phyloP scores from a whole-genome alignment of 2,888 invertebrate genomes.

The Melanophora roralis region DNA sequence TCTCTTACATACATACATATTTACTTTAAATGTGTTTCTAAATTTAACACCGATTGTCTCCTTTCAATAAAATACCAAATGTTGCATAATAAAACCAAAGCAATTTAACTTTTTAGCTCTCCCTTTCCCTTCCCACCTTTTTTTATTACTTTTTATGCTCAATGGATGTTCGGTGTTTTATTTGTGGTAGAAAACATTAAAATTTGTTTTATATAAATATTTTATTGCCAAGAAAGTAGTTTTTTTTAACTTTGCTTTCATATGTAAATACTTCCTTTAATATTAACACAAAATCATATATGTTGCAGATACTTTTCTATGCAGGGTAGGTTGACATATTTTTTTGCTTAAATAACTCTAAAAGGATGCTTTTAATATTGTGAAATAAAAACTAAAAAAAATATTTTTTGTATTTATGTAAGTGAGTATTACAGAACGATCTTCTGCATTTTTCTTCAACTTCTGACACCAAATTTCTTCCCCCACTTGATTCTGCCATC shows the following conservation, averaged over 20 bases:
- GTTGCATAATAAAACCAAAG: not conserved
- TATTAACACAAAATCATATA: slow-evolving; percentile 29
- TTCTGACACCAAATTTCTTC: too few species aligned
- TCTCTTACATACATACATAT: not conserved
- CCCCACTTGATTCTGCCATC: too few species aligned
- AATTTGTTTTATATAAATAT: slow-evolving; percentile 37
- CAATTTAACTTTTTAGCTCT: not conserved
- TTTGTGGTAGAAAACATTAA: slow-evolving; percentile 21
- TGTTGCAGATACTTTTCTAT: not conserved
- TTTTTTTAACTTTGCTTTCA: slow-evolving; percentile 2
- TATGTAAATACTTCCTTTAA: slow-evolving; percentile 5
- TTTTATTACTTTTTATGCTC: not conserved
- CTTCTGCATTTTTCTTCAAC: too few species aligned
- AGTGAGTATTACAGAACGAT: too few species aligned
- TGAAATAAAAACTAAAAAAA: not conserved
- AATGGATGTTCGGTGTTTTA: too few species aligned
- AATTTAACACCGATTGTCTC: slow-evolving; percentile 48
- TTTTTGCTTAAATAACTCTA: slow-evolving; percentile 43
- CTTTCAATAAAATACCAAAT: slow-evolving; percentile 12
- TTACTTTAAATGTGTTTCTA: not conserved
- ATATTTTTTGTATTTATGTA: not conserved
- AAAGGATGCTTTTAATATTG: not conserved
- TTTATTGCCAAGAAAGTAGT: slow-evolving; percentile 19
- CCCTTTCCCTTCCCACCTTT: not conserved
- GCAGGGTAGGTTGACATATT: slow-evolving; percentile 35